phyloP scores from a whole-genome alignment of 2,888 invertebrate genomes.

The Amblyjoppa fuscipennis region DNA sequence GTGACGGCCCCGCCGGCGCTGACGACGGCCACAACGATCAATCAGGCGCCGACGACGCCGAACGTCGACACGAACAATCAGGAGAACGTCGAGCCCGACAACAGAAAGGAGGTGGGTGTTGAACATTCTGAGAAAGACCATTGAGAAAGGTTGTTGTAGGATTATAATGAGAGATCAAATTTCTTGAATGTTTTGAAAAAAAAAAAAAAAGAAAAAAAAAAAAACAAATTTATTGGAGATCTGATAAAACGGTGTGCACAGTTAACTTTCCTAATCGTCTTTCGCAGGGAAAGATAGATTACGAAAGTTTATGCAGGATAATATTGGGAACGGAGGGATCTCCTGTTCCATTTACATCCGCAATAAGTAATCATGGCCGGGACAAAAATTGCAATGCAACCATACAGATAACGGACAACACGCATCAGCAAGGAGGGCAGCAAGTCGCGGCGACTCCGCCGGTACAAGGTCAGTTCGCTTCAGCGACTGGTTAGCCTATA shows the following conservation, averaged over 20 bases:
- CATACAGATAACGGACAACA: constrained; percentile 84
- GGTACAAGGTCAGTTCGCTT: constrained; percentile 79
- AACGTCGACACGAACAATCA: constrained; percentile 86
- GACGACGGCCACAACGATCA: constrained; percentile 85
- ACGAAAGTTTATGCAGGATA: constrained; percentile 87
- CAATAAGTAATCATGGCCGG: constrained; percentile 82
- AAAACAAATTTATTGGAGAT: not conserved
- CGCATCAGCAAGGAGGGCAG: constrained; percentile 79
- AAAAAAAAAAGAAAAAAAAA: too few relatives aligned
- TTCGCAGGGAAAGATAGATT: constrained; percentile 87
- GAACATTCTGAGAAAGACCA: constrained; percentile 10
- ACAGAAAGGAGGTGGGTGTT: constrained; percentile 86
- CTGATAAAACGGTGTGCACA: constrained; percentile 50
- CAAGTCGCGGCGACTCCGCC: constrained; percentile 78
- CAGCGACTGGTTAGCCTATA: not conserved
- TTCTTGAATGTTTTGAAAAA: constrained; percentile 4
- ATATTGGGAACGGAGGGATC: constrained; percentile 79
- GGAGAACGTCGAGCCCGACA: constrained; percentile 90
- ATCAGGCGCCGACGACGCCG: constrained; percentile 85
- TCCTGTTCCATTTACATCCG: constrained; percentile 80
- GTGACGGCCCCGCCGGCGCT: constrained; percentile 81
- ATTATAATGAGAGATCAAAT: not conserved
- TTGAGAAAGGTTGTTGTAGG: constrained; percentile 22
- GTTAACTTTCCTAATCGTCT: constrained; percentile 62
- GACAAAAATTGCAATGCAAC: constrained; percentile 91